A percentile compares a stretch with the other conserved stretches of the same genome.
Evolutionary conservation across 2,888 invertebrate genomes (phyloP).

Genomic region (Limnephilus auricula): DNA sequence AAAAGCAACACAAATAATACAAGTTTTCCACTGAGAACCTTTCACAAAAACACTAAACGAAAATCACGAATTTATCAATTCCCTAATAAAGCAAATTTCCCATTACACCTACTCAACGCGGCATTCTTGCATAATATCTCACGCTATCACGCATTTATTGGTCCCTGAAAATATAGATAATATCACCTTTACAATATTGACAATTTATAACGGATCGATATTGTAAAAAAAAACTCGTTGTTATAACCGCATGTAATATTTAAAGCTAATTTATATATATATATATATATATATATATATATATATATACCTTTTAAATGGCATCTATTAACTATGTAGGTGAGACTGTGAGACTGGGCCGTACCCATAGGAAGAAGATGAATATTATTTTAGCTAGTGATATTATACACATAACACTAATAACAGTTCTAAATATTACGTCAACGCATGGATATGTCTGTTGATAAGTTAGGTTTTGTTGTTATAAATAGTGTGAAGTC

Average conservation of each 20-base stretch:
- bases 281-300: too few relatives aligned
- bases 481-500: constrained; percentile 24
- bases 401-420: neutral
- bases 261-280: constrained; percentile 17
- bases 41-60: neutral
- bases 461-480: neutral
- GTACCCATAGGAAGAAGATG: neutral
- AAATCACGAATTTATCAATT: neutral
- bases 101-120: too few relatives aligned
- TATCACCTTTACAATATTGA: neutral
- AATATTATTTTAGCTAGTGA: neutral
- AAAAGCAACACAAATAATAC: neutral
- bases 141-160: neutral
- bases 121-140: neutral
- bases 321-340: neutral
- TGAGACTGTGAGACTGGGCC: neutral
- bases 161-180: neutral
- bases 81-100: neutral
- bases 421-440: constrained; percentile 25
- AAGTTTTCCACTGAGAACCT: neutral
- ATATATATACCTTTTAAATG: neutral
- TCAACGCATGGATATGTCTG: constrained; percentile 22
- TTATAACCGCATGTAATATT: neutral
- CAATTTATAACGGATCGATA: neutral
- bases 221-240: neutral